These are phyloP conservation scores for Gnathonemus echidnorhynchus DNA, from an alignment of 2,113 vertebrate species.

Conservation along the genomic window DNA sequence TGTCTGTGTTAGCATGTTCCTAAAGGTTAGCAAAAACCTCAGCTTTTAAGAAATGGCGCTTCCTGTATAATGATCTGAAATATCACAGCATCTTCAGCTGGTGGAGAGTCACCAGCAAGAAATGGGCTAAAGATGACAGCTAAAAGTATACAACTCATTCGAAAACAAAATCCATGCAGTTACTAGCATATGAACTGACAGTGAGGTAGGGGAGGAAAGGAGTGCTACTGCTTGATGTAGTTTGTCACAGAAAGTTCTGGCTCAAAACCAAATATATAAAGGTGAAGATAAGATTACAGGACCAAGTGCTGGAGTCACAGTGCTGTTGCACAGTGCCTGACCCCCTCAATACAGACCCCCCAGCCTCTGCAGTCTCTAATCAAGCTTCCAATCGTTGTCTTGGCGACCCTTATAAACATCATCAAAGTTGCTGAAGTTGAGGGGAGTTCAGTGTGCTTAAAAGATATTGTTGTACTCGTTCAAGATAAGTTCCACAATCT, in stretches of 20 bases:
- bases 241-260: background rate
- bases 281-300: background rate
- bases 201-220: constrained; percentile 7
- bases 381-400: background rate
- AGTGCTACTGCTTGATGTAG: background rate
- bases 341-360: too few species aligned
- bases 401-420: background rate
- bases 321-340: background rate
- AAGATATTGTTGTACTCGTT: constrained; percentile 77
- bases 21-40: constrained; percentile 22
- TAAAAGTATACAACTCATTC: background rate
- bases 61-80: background rate
- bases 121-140: background rate
- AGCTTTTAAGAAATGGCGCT: background rate
- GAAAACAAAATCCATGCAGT: background rate
- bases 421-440: background rate
- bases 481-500: constrained; percentile 87
- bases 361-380: background rate
- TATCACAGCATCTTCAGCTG: background rate
- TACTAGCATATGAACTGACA: background rate
- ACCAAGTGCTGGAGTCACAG: background rate
- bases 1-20: constrained; percentile 21
- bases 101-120: background rate
- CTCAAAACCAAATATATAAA: background rate
- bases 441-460: constrained; percentile 48